phyloP scores from a whole-genome alignment of 2,888 invertebrate genomes.

The Chironomus riparius region DNA sequence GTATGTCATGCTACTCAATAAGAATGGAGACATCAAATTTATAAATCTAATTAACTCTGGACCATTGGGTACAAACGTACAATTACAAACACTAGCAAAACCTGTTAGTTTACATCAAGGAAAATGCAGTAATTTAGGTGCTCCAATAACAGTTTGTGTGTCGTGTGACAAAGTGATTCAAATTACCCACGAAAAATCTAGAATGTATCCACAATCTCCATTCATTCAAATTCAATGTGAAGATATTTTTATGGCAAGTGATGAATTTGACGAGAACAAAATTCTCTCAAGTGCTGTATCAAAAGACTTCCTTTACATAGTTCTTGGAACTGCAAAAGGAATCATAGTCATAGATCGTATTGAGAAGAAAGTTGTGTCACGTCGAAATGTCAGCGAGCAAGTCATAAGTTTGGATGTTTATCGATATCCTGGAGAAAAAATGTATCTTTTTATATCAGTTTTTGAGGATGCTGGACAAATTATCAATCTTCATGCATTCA shows the following conservation, averaged over 20 bases:
- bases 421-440: constrained; percentile 30
- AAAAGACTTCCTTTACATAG: constrained; percentile 35
- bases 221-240: neutral
- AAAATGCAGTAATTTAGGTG: neutral
- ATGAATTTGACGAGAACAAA: constrained; percentile 7
- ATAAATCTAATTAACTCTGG: neutral
- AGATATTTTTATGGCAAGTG: neutral
- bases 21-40: neutral
- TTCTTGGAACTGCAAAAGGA: constrained; percentile 39
- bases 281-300: constrained; percentile 36
- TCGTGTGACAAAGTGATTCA: constrained; percentile 2
- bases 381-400: constrained; percentile 38
- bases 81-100: neutral
- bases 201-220: neutral
- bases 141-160: constrained; percentile 3
- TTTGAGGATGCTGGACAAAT: constrained; percentile 33
- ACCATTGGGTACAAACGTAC: neutral
- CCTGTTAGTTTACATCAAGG: constrained; percentile 22
- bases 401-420: constrained; percentile 39
- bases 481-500: constrained; percentile 37
- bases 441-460: constrained; percentile 37
- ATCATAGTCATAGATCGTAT: constrained; percentile 36
- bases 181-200: neutral
- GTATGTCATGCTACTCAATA: constrained; percentile 3
- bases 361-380: constrained; percentile 33